These are phyloP conservation scores for Myiotriccus ornatus DNA, from an alignment of 2,797 vertebrate genomes.

Conservation along the genomic window DNA sequence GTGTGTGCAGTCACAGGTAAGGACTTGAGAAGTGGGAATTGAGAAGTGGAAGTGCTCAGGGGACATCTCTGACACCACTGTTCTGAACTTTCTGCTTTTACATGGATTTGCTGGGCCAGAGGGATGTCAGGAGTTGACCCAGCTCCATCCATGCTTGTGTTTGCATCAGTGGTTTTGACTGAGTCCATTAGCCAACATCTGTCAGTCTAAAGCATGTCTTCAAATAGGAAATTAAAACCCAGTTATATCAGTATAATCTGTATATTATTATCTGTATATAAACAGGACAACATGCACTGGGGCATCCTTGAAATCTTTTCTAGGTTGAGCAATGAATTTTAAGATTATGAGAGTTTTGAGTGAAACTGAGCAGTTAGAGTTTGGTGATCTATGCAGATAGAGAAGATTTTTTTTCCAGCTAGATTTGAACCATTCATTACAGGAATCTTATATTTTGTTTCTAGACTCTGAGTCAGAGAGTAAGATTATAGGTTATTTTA, in stretches of 20 bases:
- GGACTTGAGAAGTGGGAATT: neutral
- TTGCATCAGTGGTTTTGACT: neutral
- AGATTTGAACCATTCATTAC: neutral
- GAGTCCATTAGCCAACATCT: neutral
- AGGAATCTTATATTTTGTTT: neutral
- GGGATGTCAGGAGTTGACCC: neutral
- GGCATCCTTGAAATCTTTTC: neutral
- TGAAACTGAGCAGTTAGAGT: neutral
- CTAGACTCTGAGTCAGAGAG: neutral
- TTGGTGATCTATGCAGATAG: neutral
- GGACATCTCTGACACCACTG: neutral
- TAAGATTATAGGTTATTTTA: neutral
- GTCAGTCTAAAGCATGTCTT: neutral
- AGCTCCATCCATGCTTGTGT: neutral
- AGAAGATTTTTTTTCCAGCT: neutral
- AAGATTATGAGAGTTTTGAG: neutral
- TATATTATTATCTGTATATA: too few species aligned
- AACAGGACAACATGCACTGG: neutral
- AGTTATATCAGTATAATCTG: neutral
- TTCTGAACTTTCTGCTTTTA: neutral
- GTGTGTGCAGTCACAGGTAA: slow-evolving; percentile 86
- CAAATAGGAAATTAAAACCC: neutral
- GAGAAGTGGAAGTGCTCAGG: neutral
- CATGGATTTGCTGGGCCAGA: neutral
- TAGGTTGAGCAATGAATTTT: neutral